Base-by-base conservation (phyloP, 2,888 invertebrate species). In the Drosophila rubida region DNA sequence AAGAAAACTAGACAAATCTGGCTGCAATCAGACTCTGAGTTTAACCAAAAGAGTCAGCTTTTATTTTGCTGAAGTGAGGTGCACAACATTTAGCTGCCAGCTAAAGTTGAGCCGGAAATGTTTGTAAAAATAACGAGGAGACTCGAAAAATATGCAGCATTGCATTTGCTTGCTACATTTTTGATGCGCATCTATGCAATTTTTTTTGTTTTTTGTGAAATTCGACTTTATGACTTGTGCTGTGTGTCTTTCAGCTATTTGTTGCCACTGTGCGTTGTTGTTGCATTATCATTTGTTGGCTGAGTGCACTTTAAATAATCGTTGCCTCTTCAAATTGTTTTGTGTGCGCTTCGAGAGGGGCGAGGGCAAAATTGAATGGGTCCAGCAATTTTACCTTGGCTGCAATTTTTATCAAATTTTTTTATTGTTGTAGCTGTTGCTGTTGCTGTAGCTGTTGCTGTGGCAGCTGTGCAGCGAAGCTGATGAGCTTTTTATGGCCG, bases 391-490 rank as follows among this genome's bases (percentile, higher is more conserved):
- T 58, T 68, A 75, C 78, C 78, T 78, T 75, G 71, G 54, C 58
- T 86, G 88, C 78, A 88, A 86, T 85, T 87, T 82, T 82, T 87
- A 83, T 82, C 80, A 83, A 85, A 87, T 75, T 85, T 76, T 42
- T 50, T 51, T 61, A 50, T 41, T 45, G 23, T 39, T 46, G 48
- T 42, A 48, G 32, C 27, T 44, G 25, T 27, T 39, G 30, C 14
- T 48, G 49, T 39, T 39, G 51, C 54, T 58, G 48, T 42, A 44
- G 16, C 11, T 60, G 39, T 45, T 59, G 51, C 48, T 68, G 50
- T 41, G 63, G 53, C 83, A 64, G 86, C 69, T 84, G 81, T 62
- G 69, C 69, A 66, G 58, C 66, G 78, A 80, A 65, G 87, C 70
- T 83, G 88, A 87, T 83, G 82, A 87, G 82, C 71, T 85, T 83